phyloP scores from a whole-genome alignment of 2,797 vertebrate genomes.

The Rhinichthys osculus region DNA sequence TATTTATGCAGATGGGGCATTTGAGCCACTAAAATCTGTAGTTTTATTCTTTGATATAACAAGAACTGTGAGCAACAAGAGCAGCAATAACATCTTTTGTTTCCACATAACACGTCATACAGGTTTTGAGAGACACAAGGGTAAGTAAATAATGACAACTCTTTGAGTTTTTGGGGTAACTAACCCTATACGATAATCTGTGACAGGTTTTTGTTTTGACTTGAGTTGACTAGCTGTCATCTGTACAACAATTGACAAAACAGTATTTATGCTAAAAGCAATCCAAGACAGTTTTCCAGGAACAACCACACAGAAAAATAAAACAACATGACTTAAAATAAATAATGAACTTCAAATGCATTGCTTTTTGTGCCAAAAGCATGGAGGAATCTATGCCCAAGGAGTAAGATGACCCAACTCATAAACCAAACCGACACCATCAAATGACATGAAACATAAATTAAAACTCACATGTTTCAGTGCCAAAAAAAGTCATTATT shows the following conservation, averaged over 20 bases:
- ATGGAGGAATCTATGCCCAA: background rate
- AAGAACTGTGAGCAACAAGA: slow-evolving; percentile 2
- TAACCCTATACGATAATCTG: background rate
- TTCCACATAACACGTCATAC: background rate
- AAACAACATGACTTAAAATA: background rate
- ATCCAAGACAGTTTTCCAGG: background rate
- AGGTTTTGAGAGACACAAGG: background rate
- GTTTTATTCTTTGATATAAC: slow-evolving; percentile 24
- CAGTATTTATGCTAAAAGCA: slow-evolving; percentile 1
- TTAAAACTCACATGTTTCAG: background rate
- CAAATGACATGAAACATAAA: background rate
- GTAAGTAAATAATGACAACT: background rate
- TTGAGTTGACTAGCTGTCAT: slow-evolving; percentile 3
- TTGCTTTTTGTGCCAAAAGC: background rate
- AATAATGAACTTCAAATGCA: background rate
- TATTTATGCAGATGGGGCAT: slow-evolving; percentile 8
- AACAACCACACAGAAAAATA: background rate
- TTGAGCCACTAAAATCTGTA: background rate
- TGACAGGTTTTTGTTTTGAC: background rate
- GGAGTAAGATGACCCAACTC: background rate
- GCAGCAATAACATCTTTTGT: background rate
- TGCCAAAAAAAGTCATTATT: background rate
- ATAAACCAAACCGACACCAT: background rate
- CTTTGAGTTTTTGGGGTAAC: background rate
- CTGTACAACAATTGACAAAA: background rate